Base-by-base conservation (phyloP, 1,140 invertebrate genomes). In the Megalonaias nervosa region DNA sequence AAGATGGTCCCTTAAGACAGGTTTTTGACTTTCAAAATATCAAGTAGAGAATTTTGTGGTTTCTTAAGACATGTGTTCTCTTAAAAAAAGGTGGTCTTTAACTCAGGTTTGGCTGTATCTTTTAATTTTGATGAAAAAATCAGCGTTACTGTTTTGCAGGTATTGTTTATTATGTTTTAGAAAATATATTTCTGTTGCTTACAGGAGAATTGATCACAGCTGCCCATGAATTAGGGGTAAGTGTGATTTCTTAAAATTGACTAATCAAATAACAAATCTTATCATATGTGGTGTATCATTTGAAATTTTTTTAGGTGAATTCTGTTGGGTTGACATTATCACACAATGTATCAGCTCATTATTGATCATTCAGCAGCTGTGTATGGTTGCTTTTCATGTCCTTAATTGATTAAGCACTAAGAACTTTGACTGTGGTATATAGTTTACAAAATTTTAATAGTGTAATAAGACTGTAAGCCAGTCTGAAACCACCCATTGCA, bases 211-310 rank as follows among this genome's bases (percentile, higher is more conserved):
- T 89, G 16, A 85, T 88, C 72, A 75, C 81, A 55, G 82, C 86
- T 68, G 87, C 87, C 56, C 75, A 86, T 85, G 87, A 89, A 75
- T 74, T 85, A 31, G 88, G 88, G 65, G 88, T 88, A 84, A 80
- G 86, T 82, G 16, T 67, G 11, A 19, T 6, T 62, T 66, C 68
- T 55, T 66, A 38, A 12, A 13, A 13, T n/a, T 57, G n/a, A 15
- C 48, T 17, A 21, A 12, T 21, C 31, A 23, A 16, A 23, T 26
- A 60, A 31, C 38, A 61, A 71, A 23, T 13, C 16, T 60, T 12
- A 16, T 15, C 71, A 23, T 71, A 23, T 58, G 17, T 67, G 6
- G 58, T 17, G 55, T 56, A 21, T 72, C 59, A 23, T 13, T 23
- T 26, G 55, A 17, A 31, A 26, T 56, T 13, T 55, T 15, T 26